Base-by-base conservation (phyloP, 1,140 invertebrate species). In the Steinernema khuongi region DNA sequence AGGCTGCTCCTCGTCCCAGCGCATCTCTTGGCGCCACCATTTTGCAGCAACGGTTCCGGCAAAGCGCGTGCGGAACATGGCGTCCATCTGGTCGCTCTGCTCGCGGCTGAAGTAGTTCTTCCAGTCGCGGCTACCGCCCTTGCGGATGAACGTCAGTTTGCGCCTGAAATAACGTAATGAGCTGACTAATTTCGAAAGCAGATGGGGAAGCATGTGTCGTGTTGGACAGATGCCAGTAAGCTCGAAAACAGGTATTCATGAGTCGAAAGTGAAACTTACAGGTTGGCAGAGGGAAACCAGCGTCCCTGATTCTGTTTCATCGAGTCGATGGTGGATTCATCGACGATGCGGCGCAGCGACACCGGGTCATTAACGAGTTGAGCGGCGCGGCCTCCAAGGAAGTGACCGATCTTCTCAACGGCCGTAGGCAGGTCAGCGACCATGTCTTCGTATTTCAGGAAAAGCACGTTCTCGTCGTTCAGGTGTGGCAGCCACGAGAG, bases 61-160 rank as follows among this genome's bases (percentile, higher is more conserved):
- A 22, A 84, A 32, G 22, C 68, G 70, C 1, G 75, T 71, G 1
- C 70, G 41, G 31, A 79, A 82, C n/a, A 79, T 33, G 1, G 70
- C 33, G 67, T 87, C 86, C 32, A 87, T 71, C 22, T 76, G 74
- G 41, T 81, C 80, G 29, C 79, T 84, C 70, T 87, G 86, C 68
- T 87, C 86, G 1, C 77, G 73, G n/a, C 77, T 83, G 71, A 88
- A 83, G 70, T 87, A 78, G 72, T 86, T 87, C 75, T 85, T 87
- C 87, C 87, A 87, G 71, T 87, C 86, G 1, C 87, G 79, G 2
- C 77, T 78, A 36, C 83, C 79, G 1, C 86, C 86, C 79, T 86
- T 85, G 0, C 85, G 82, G 60, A 86, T 81, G 79, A 86, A 86
- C 7, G 77, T 78, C 30, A 76, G 29, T 43, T 74, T 73, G 33